Conservation (phyloP, 2,888 invertebrate genomes). For the Gari tellinella region DNA sequence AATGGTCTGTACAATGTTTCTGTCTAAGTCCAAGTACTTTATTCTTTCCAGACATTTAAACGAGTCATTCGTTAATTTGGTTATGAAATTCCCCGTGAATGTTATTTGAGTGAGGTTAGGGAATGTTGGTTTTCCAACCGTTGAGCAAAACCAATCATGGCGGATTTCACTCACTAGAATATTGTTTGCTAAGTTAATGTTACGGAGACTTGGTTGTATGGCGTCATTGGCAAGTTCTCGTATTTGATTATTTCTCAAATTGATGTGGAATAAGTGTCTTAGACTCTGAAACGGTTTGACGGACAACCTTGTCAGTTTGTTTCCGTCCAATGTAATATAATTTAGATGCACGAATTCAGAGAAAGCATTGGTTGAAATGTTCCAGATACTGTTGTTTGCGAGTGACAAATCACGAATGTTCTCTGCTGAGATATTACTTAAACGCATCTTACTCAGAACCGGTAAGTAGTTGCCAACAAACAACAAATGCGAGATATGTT, state of each 20-base stretch:
- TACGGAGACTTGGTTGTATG: no score
- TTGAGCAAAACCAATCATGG: not conserved
- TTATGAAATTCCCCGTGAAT: conserved; percentile 6
- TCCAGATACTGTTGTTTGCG: no score
- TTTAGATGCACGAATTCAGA: not conserved
- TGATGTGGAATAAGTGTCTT: no score
- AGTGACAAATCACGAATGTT: conserved; percentile 1
- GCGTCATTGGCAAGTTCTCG: conserved; percentile 4
- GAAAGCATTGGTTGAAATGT: not conserved
- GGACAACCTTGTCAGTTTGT: conserved; percentile 6
- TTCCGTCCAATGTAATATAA: not conserved
- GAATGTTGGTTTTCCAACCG: not conserved
- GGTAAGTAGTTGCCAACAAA: no score
- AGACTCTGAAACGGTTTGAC: no score
- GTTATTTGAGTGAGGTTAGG: conserved; percentile 1
- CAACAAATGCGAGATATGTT: no score
- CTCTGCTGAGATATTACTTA: no score
- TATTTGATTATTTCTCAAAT: conserved; percentile 5
- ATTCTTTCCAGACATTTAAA: conserved; percentile 8
- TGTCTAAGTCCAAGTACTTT: not conserved
- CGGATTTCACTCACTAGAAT: conserved; percentile 1
- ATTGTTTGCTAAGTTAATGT: conserved; percentile 1
- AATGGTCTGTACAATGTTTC: conserved; percentile 2
- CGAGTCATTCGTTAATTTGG: no score
- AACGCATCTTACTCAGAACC: no score